These are phyloP conservation scores for Grantiella picta DNA, from an alignment of 2,113 vertebrate species.

Conservation along the genomic window DNA sequence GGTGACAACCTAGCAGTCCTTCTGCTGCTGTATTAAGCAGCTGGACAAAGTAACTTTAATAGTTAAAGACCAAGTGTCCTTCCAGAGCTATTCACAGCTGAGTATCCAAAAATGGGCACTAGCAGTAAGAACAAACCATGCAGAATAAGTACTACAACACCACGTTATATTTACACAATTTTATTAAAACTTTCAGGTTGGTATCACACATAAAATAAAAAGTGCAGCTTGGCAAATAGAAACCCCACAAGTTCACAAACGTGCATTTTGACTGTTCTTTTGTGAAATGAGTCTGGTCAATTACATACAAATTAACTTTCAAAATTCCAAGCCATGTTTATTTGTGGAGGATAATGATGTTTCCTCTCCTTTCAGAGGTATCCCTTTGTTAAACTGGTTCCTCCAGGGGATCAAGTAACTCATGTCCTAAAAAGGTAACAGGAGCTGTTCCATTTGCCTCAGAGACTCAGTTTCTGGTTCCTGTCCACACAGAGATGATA, in stretches of 20 bases:
- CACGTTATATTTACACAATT: neutral
- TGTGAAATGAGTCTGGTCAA: neutral
- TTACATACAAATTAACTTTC: conserved; percentile 8
- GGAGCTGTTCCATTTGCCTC: conserved; percentile 11
- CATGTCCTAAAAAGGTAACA: conserved; percentile 38
- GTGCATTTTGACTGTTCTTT: neutral
- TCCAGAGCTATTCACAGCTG: neutral
- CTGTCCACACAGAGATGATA: neutral
- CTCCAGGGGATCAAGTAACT: conserved; percentile 59
- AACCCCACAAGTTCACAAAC: neutral
- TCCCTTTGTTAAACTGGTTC: conserved; percentile 48
- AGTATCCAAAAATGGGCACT: neutral
- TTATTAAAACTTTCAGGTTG: neutral
- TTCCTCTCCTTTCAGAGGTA: conserved; percentile 32
- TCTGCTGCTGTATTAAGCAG: neutral
- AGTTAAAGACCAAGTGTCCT: neutral
- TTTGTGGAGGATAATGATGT: conserved; percentile 1
- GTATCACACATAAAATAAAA: neutral
- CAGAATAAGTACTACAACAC: neutral
- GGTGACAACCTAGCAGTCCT: neutral
- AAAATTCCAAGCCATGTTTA: neutral
- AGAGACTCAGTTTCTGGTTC: conserved; percentile 23
- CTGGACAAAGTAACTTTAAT: neutral
- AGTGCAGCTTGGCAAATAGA: neutral
- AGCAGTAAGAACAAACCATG: neutral